These are phyloP conservation scores for Hydrotaea cyrtoneurina DNA, from an alignment of 2,888 invertebrate species.

Conservation along the genomic window DNA sequence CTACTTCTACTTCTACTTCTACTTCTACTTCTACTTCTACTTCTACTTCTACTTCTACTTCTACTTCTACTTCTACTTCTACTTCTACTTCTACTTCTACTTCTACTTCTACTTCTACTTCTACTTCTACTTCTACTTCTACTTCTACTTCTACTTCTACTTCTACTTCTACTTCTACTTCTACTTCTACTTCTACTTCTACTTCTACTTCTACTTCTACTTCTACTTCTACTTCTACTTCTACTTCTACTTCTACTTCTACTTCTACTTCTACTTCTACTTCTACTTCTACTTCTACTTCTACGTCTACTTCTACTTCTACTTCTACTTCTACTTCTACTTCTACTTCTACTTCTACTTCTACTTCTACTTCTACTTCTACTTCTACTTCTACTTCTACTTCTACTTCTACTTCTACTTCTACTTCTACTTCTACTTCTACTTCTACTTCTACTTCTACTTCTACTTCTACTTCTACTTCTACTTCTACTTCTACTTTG, in stretches of 20 bases:
- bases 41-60: background rate
- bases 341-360: constrained; percentile 41
- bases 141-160: constrained; percentile 45
- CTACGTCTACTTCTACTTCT: constrained; percentile 47
- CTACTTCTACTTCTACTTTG: constrained; percentile 42
- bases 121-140: constrained; percentile 47
- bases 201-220: constrained; percentile 23
- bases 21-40: background rate
- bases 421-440: constrained; percentile 51
- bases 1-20: background rate
- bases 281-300: constrained; percentile 31
- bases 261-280: background rate
- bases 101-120: constrained; percentile 44
- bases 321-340: constrained; percentile 46
- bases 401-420: constrained; percentile 43
- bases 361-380: constrained; percentile 46
- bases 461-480: constrained; percentile 52
- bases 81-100: constrained; percentile 46
- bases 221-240: background rate
- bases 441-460: constrained; percentile 41
- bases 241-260: background rate
- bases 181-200: constrained; percentile 49
- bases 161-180: constrained; percentile 44
- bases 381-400: constrained; percentile 48
- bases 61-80: constrained; percentile 17